Evolutionary conservation across 2,113 vertebrate species (phyloP), one percentile per base, ranked within the genome.

Genomic region (Panurus biarmicus): DNA sequence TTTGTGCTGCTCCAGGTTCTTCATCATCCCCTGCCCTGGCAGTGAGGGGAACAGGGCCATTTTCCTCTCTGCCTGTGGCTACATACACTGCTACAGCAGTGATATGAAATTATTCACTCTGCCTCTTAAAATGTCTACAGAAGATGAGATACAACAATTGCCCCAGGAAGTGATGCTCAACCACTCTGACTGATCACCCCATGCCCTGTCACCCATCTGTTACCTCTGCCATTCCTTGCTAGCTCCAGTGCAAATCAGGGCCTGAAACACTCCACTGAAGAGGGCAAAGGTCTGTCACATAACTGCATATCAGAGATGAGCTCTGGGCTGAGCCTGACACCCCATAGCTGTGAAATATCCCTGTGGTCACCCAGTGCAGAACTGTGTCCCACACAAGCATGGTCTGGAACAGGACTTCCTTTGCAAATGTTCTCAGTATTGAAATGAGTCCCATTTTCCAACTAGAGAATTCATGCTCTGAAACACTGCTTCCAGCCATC

Each of bases 371-470:
- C 40, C 4, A 12, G 10, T 19, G 51, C 60, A 58, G 73, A 77
- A n/a, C 42, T 0, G 0, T 0, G 5, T 64, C 80, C 50, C 61
- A 74, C 58, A 33, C 0, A 3, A 31, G 42, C 5, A 11, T 0
- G 1, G 24, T 70, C 19, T 9, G 9, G 25, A 80, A 18, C 12
- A 29, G 12, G 17, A 62, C 2, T 36, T 70, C 9, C 69, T 77
- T 14, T 31, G 54, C 4, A 1, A 36, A 45, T 15, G 13, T 36
- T 60, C 29, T 47, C 83, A 28, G 36, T 12, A 14, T 36, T 10
- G 17, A 87, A 45, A 54, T 8, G 21, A 83, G 26, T n/a, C 16
- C 15, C 3, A 0, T 18, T 64, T 66, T 75, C 47, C 75, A 62
- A 0, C 7, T 33, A 47, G 25, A 36, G 29, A 12, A 29, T 50